Percentiles rank a stretch among this genome's conserved stretches.
These are phyloP conservation scores for Pentalonia nigronervosa DNA, from an alignment of 1,140 invertebrate genomes.

Conservation along the genomic window DNA sequence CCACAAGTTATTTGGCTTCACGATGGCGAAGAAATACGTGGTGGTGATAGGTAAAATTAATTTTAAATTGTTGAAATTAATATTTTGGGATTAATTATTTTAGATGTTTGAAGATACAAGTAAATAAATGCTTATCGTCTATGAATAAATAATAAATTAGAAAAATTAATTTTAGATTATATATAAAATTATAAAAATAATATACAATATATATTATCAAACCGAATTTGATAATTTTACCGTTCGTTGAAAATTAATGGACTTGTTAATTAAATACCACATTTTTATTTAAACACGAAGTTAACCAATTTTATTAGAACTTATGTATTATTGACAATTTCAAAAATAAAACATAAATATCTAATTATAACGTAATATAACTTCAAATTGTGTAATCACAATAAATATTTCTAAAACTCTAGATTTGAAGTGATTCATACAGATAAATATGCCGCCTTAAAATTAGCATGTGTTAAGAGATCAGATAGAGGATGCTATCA, in stretches of 20 bases:
- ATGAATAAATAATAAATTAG: background rate
- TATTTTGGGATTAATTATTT: background rate
- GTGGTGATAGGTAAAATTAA: slow-evolving; percentile 38
- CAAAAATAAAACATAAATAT: background rate
- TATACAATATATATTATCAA: background rate
- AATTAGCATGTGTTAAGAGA: slow-evolving; percentile 75
- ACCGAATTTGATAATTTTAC: background rate
- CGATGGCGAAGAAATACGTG: slow-evolving; percentile 76
- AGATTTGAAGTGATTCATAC: slow-evolving; percentile 74
- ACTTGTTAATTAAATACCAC: background rate
- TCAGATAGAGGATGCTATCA: slow-evolving; percentile 87
- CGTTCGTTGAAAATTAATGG: background rate
- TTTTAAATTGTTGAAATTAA: background rate
- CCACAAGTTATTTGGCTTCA: slow-evolving; percentile 86
- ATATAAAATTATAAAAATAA: background rate
- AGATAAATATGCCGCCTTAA: slow-evolving; percentile 76
- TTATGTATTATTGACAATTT: background rate
- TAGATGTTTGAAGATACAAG: background rate
- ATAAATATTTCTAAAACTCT: background rate
- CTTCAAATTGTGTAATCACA: background rate
- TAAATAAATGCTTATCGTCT: background rate
- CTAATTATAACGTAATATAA: background rate
- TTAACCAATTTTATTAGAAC: background rate
- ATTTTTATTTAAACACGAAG: background rate
- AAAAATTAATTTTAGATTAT: background rate